Conservation (phyloP, 2,113 vertebrate genomes). For the Pelecanus crispus region DNA sequence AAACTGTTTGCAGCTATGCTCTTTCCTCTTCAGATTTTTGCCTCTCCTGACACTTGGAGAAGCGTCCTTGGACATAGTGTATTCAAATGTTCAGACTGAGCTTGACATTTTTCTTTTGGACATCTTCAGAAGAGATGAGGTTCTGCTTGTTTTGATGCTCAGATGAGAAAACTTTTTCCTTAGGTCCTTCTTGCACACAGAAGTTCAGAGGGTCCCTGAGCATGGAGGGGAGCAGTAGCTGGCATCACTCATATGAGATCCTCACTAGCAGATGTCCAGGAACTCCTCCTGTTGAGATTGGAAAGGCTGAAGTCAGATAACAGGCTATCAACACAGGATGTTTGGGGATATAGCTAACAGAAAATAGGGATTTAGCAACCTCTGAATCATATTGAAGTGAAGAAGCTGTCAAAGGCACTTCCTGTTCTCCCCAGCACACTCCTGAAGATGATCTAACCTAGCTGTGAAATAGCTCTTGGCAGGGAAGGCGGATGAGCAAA, state of each 20-base stretch:
- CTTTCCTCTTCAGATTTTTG: neutral
- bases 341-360: neutral
- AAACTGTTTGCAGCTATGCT: neutral
- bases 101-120: neutral
- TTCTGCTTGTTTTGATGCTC: neutral
- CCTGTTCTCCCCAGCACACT: neutral
- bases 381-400: neutral
- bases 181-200: neutral
- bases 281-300: neutral
- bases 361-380: neutral
- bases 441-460: neutral
- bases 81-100: neutral
- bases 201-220: neutral
- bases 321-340: neutral
- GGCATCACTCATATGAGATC: neutral
- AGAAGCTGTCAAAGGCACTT: neutral
- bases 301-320: neutral
- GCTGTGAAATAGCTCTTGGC: slow-evolving; percentile 19
- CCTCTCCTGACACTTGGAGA: neutral
- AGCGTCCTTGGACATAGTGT: neutral
- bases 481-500: slow-evolving; percentile 21
- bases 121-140: neutral
- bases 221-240: neutral
- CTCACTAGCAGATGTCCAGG: neutral
- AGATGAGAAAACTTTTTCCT: neutral